A percentile compares a stretch with the other conserved stretches of the same genome.
These are phyloP conservation scores for Corythaixoides concolor DNA, from an alignment of 2,113 vertebrate species.

Conservation along the genomic window DNA sequence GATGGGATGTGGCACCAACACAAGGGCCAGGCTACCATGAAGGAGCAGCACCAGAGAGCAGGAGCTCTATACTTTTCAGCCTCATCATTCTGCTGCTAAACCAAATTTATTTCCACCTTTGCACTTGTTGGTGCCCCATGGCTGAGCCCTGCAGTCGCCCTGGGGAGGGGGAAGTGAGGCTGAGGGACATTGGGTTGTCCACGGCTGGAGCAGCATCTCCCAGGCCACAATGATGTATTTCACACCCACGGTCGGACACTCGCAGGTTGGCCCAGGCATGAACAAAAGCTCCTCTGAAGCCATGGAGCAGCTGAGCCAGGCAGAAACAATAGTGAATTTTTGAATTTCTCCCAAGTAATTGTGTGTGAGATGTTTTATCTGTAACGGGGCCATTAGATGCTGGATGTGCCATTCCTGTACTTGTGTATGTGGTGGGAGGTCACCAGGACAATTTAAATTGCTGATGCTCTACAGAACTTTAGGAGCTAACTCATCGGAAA, in stretches of 20 bases:
- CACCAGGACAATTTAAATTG: not conserved
- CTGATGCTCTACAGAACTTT: not conserved
- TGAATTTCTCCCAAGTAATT: not conserved
- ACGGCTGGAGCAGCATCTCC: not conserved
- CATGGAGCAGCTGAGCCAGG: not conserved
- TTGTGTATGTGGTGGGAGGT: not conserved
- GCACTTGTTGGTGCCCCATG: not conserved
- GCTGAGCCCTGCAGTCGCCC: not conserved
- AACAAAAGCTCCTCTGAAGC: slow-evolving; percentile 51
- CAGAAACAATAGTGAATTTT: slow-evolving; percentile 32
- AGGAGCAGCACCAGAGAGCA: not conserved
- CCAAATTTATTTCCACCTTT: not conserved
- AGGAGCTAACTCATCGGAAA: not conserved
- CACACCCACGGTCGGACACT: not conserved
- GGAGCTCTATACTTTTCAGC: not conserved
- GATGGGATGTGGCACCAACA: not conserved
- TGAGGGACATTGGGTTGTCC: not conserved
- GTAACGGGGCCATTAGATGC: fast-evolving
- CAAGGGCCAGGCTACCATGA: not conserved
- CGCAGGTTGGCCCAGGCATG: not conserved
- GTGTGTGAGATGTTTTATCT: not conserved
- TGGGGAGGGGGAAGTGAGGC: not conserved
- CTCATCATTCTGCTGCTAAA: not conserved
- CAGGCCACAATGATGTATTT: not conserved
- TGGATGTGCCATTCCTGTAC: not conserved